Conservation (phyloP, 1,140 invertebrate species). For the Ericerus pela region DNA sequence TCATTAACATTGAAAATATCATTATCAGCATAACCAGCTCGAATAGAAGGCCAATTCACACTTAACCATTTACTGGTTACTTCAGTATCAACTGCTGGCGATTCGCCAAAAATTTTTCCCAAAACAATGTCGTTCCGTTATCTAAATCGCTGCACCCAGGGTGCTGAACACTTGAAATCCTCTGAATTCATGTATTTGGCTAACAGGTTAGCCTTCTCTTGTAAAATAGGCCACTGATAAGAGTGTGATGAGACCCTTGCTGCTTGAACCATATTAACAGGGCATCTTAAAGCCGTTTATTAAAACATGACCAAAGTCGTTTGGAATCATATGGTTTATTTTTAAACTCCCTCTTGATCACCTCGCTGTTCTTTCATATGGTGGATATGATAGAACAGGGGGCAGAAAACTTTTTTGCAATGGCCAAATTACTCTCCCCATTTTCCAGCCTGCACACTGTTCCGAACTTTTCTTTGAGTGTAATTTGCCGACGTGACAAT, state of each 20-base stretch:
- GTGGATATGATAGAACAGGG: constrained; percentile 6
- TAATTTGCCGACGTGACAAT: constrained; percentile 2
- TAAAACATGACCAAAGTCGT: not conserved
- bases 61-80: not conserved
- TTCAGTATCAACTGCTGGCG: not conserved
- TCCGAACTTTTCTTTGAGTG: constrained; percentile 1
- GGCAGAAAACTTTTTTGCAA: constrained; percentile 4
- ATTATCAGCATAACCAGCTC: constrained; percentile 3
- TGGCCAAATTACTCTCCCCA: too few species aligned
- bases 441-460: too few species aligned
- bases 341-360: constrained; percentile 11
- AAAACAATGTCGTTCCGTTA: not conserved
- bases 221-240: constrained; percentile 27
- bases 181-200: constrained; percentile 17
- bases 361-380: constrained; percentile 4
- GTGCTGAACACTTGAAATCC: not conserved
- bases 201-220: constrained; percentile 27
- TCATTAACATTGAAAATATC: not conserved
- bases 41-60: not conserved
- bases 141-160: not conserved
- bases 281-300: constrained; percentile 26
- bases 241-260: constrained; percentile 26
- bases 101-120: not conserved
- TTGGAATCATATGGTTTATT: constrained; percentile 4
- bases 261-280: constrained; percentile 26